phyloP scores from a whole-genome alignment of 2,113 vertebrate species.

The Pipra filicauda region DNA sequence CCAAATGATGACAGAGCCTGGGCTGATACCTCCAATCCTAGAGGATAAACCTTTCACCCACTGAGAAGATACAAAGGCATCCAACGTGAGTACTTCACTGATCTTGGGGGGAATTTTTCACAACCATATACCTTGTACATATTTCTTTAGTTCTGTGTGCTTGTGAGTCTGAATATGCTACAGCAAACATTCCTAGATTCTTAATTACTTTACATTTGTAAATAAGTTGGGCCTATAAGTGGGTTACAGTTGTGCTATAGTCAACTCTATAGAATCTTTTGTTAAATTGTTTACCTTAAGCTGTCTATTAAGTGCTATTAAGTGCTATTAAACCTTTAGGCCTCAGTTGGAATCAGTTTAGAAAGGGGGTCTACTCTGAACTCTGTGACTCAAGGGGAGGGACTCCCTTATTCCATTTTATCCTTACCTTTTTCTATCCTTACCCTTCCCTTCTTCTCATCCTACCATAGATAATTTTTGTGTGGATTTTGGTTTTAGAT shows the following conservation, averaged over 20 bases:
- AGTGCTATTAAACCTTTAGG: background rate
- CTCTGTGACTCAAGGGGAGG: background rate
- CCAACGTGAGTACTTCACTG: background rate
- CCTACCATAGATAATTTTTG: background rate
- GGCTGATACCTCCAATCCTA: background rate
- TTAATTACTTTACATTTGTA: background rate
- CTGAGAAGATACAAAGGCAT: background rate
- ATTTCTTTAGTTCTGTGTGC: background rate
- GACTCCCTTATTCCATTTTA: background rate
- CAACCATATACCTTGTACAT: background rate
- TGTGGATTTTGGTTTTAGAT: background rate
- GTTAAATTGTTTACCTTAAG: background rate
- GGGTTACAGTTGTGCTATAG: background rate
- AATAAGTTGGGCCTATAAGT: background rate
- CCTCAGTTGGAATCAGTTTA: background rate
- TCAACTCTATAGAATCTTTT: background rate
- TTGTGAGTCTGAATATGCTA: background rate
- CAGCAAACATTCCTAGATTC: background rate
- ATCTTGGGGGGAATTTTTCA: background rate
- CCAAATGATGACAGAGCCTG: accelerated
- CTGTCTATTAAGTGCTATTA: no score
- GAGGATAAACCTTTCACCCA: background rate
- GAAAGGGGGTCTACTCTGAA: background rate
- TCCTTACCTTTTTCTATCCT: background rate
- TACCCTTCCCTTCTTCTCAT: accelerated